phyloP scores from a whole-genome alignment of 2,113 vertebrate species.

The Macrotus californicus region DNA sequence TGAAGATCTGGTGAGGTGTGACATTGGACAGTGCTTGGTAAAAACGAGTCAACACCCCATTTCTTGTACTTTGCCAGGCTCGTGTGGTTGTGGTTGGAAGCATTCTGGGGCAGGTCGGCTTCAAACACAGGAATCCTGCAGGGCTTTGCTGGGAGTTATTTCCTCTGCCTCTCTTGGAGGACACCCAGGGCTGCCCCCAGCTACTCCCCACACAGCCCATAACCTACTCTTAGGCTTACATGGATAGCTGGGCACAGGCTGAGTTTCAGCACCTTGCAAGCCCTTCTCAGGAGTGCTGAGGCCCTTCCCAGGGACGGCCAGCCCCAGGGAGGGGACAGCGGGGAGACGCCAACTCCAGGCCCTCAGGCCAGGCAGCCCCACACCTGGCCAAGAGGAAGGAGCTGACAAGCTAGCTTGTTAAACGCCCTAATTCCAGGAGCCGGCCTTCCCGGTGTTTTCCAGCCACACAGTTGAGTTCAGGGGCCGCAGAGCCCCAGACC shows the following conservation, averaged over 20 bases:
- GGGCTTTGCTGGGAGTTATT: background rate
- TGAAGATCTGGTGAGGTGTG: background rate
- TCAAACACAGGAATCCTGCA: background rate
- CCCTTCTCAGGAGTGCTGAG: background rate
- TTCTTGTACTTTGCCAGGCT: accelerated
- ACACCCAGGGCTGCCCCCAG: background rate
- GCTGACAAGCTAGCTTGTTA: background rate
- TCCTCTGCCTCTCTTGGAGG: conserved; percentile 34
- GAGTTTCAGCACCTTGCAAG: background rate
- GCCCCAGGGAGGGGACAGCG: background rate
- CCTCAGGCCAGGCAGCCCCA: background rate
- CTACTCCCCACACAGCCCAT: background rate
- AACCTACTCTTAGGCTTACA: conserved; percentile 30
- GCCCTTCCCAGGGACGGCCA: background rate
- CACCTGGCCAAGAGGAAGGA: background rate
- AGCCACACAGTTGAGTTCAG: conserved; percentile 58
- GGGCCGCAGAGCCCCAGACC: background rate
- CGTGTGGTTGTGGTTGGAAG: background rate
- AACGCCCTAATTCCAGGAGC: background rate
- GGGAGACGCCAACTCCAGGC: background rate
- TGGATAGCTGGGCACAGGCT: background rate
- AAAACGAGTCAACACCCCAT: background rate
- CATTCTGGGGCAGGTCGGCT: background rate
- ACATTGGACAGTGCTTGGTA: background rate
- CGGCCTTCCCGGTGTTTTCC: background rate